Base-by-base conservation (phyloP, 2,113 vertebrate genomes). In the Gila orcuttii region DNA sequence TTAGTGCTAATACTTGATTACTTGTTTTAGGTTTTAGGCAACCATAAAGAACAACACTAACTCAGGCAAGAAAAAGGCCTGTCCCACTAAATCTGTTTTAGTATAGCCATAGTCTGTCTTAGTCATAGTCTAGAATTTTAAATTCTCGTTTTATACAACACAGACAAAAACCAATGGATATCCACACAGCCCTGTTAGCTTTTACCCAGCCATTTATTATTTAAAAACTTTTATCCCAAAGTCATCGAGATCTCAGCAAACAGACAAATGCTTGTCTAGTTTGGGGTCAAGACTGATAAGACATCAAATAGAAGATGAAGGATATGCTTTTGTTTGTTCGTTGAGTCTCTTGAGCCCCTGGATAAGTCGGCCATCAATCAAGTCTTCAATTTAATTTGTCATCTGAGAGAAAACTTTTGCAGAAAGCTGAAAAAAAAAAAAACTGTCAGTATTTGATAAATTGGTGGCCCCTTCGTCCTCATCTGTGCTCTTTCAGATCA, bases 371-470 rank as follows among this genome's bases (percentile, higher is more conserved):
- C 50, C 82, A 88, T 86, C 85, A 69, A 69, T 88, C 87, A 86
- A 74, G 81, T 76, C 68, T 57, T 86, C 74, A 19, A 74, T 83
- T 86, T 79, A 45, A 86, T 86, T 86, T 86, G 84, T 88, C 87
- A 75, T 62, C n/a, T 0, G 55, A 55, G 71, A 36, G 57, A 79
- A 83, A 83, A 83, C 84, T 88, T 83, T 88, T 66, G 33, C 87
- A 59, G 33, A 59, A 62, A 79, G 66, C 57, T 33, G 57, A 36
- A 77, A 42, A 83, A 86, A 86, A 59, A n/a, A 28, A 28, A 28
- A 28, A 1, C 75, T 79, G 87, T 86, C 84, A 88, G 74, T 55
- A 42, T 76, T 75, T 88, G 87, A 88, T 86, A 57, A 86, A 88
- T 83, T n/a, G 55, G 36, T 8, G 47, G 52, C 39, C 84, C 52